phyloP scores from a whole-genome alignment of 2,797 vertebrate species.

The Sebastes taczanowskii region DNA sequence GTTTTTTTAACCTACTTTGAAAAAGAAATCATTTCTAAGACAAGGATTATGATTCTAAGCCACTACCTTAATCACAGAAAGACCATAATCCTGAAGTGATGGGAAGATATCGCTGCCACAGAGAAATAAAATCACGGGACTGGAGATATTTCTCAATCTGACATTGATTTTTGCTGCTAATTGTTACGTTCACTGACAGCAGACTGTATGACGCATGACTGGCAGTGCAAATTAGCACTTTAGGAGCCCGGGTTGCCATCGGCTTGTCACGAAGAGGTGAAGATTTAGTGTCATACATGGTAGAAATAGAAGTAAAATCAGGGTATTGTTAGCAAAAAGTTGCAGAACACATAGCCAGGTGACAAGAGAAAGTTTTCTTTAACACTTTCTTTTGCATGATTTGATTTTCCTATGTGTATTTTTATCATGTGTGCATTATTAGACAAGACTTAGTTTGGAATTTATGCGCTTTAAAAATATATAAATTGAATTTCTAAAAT shows the following conservation, averaged over 20 bases:
- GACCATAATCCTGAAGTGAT: slow-evolving; percentile 29
- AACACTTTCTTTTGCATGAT: not conserved
- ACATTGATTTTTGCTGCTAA: slow-evolving; percentile 11
- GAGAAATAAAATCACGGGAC: not conserved
- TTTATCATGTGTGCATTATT: not conserved
- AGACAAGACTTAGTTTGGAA: not conserved
- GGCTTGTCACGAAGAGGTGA: not conserved
- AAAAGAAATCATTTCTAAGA: slow-evolving; percentile 55
- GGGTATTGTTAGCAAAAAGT: not conserved
- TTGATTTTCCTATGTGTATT: not conserved
- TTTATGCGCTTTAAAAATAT: not conserved
- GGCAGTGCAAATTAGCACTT: not conserved
- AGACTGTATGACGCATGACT: slow-evolving; percentile 2
- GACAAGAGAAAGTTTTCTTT: not conserved
- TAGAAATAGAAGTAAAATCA: not conserved
- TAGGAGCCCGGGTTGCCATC: not conserved
- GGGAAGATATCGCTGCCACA: not conserved
- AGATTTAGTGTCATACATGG: not conserved
- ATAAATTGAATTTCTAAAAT: not conserved
- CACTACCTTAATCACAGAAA: slow-evolving; percentile 34
- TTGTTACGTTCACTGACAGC: not conserved
- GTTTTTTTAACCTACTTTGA: slow-evolving; percentile 15
- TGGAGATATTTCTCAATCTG: slow-evolving; percentile 18
- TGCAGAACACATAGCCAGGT: not conserved
- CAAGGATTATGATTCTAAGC: slow-evolving; percentile 58